Percentiles rank a stretch among this genome's conserved stretches.
Conservation (phyloP, 2,113 vertebrate genomes). For the Protobothrops flavoviridis region DNA sequence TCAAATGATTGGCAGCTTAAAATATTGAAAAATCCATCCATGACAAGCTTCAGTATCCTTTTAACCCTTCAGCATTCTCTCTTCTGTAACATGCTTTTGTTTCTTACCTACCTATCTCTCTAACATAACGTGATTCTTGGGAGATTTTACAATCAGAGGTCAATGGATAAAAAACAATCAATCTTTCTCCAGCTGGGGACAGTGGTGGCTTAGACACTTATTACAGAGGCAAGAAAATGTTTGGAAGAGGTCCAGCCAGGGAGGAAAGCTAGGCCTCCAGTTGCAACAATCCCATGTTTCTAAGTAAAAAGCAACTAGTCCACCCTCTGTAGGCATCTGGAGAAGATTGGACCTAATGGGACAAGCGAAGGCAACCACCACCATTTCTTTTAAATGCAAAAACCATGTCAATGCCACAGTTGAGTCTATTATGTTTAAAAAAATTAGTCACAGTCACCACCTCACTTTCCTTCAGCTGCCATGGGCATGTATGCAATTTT, state of each 20-base stretch:
- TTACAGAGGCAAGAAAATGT: background rate
- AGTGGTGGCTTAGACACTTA: background rate
- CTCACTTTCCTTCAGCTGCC: background rate
- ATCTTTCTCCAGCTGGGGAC: constrained; percentile 7
- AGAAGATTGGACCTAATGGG: constrained; percentile 14
- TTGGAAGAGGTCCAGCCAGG: background rate
- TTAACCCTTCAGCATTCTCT: background rate
- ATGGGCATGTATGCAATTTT: background rate
- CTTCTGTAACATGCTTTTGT: background rate
- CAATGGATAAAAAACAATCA: background rate
- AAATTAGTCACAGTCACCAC: background rate
- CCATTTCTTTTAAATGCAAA: constrained; percentile 33
- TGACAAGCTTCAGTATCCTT: background rate
- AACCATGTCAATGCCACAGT: constrained; percentile 15
- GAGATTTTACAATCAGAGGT: constrained; percentile 11
- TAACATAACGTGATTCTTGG: constrained; percentile 7
- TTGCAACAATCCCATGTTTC: background rate
- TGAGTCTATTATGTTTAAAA: background rate
- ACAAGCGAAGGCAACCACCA: constrained; percentile 36
- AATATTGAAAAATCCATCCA: background rate
- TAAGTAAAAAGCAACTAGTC: background rate
- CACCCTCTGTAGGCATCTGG: background rate
- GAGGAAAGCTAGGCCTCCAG: background rate
- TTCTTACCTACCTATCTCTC: background rate
- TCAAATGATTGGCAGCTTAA: background rate